A percentile compares a stretch with the other conserved stretches of the same genome.
These are phyloP conservation scores for Ceratina calcarata DNA, from an alignment of 1,140 invertebrate genomes.

Conservation along the genomic window DNA sequence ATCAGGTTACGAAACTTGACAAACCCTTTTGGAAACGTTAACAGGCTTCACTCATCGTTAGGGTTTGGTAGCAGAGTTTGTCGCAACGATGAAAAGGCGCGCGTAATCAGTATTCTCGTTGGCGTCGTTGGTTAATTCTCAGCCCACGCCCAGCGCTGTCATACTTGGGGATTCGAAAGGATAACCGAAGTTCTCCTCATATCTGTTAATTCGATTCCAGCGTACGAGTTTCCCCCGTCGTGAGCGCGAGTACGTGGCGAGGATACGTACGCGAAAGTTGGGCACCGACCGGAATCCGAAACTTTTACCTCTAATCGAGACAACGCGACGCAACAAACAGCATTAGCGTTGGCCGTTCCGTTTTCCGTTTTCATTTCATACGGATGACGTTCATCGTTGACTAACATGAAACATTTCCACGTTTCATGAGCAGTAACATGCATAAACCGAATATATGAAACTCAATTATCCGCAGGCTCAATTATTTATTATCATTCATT, in stretches of 20 bases:
- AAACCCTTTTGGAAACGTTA: neutral
- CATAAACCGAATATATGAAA: too few species aligned
- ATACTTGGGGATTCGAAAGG: slow-evolving; percentile 29
- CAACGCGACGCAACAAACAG: slow-evolving; percentile 13
- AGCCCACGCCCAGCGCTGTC: slow-evolving; percentile 15
- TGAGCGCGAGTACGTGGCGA: slow-evolving; percentile 34
- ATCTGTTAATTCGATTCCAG: slow-evolving; percentile 47
- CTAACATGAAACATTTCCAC: neutral
- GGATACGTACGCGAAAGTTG: slow-evolving; percentile 37
- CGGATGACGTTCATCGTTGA: neutral
- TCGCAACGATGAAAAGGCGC: neutral
- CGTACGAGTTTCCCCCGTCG: slow-evolving; percentile 29
- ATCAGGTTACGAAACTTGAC: neutral
- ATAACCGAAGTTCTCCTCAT: slow-evolving; percentile 46
- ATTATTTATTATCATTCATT: too few species aligned
- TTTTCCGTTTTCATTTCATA: neutral
- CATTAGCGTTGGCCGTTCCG: neutral
- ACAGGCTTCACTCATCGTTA: neutral
- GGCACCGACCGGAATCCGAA: neutral
- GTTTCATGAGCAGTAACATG: too few species aligned
- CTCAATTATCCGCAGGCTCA: too few species aligned
- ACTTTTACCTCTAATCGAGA: slow-evolving; percentile 22
- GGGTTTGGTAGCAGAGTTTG: neutral
- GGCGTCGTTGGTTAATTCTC: slow-evolving; percentile 26
- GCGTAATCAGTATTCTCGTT: slow-evolving; percentile 28